Conservation (phyloP, 1,140 invertebrate genomes). For the Sinonovacula constricta region DNA sequence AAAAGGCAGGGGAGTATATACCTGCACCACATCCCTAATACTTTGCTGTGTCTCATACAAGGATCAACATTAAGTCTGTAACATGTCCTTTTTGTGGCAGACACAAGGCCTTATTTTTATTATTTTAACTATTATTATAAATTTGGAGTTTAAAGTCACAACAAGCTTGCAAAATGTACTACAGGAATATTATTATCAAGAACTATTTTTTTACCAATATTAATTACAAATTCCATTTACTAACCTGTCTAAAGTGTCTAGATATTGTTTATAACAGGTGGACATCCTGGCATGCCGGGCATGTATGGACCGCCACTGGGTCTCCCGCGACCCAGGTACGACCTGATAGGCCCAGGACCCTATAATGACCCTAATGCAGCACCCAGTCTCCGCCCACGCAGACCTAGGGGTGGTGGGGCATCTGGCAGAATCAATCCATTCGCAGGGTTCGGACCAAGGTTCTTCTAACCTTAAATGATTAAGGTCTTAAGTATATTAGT, state of each 20-base stretch:
- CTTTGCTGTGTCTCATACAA: too few relatives aligned
- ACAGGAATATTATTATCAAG: not conserved
- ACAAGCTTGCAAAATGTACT: not conserved
- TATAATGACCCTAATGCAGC: slow-evolving; percentile 31
- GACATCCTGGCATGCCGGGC: slow-evolving; percentile 26
- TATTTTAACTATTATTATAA: not conserved
- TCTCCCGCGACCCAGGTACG: slow-evolving; percentile 33
- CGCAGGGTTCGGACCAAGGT: slow-evolving; percentile 35
- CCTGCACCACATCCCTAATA: too few relatives aligned
- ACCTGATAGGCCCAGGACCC: slow-evolving; percentile 37
- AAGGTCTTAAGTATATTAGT: too few relatives aligned
- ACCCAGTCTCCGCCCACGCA: slow-evolving; percentile 10
- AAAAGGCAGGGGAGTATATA: too few relatives aligned
- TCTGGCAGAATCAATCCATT: slow-evolving; percentile 7
- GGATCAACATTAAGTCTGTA: too few relatives aligned
- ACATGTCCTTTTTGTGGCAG: too few relatives aligned
- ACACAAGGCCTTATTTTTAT: not conserved
- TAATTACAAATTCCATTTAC: not conserved
- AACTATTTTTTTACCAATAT: not conserved
- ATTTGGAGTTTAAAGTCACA: not conserved
- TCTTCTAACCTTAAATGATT: too few relatives aligned
- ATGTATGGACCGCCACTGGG: slow-evolving; percentile 11
- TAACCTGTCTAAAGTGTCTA: not conserved
- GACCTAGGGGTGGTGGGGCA: not conserved
- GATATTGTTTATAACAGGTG: slow-evolving; percentile 16